Conservation (phyloP, 2,797 vertebrate species). For the Gymnodraco acuticeps region DNA sequence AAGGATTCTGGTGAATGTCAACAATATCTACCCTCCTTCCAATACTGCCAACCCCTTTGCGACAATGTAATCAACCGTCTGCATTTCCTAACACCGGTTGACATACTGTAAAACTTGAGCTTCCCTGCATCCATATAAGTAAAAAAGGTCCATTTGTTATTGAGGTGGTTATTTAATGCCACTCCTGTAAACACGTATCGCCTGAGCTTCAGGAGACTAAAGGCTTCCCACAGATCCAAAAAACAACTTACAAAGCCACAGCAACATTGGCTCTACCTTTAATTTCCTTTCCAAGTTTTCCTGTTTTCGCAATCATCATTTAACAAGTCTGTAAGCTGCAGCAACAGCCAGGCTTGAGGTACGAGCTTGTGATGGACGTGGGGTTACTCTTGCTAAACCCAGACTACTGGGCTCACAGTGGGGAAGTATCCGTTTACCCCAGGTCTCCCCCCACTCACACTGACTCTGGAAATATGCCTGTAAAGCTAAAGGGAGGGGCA, state of each 20-base stretch:
- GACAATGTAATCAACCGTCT: constrained; percentile 44
- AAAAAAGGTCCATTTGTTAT: constrained; percentile 24
- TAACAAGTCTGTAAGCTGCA: constrained; percentile 58
- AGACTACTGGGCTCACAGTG: constrained; percentile 68
- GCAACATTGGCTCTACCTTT: constrained; percentile 50
- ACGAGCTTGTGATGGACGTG: constrained; percentile 55
- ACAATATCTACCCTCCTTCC: not conserved
- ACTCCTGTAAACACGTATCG: constrained; percentile 33
- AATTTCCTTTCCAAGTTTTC: constrained; percentile 51
- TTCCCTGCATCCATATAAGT: constrained; percentile 7
- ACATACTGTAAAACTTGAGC: constrained; percentile 26
- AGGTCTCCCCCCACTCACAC: constrained; percentile 59
- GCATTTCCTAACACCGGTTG: constrained; percentile 25
- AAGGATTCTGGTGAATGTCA: too few relatives aligned
- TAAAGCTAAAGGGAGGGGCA: constrained; percentile 40
- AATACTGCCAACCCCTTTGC: constrained; percentile 43
- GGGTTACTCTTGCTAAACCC: constrained; percentile 56
- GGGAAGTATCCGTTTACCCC: constrained; percentile 77
- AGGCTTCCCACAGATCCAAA: constrained; percentile 61
- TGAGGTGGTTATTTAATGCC: constrained; percentile 37
- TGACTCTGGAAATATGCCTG: constrained; percentile 66
- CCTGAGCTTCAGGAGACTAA: constrained; percentile 42
- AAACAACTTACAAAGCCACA: constrained; percentile 75
- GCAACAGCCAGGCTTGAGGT: constrained; percentile 45
- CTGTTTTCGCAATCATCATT: constrained; percentile 75